Conservation (phyloP, 2,888 invertebrate genomes). For the Chironomus tentans region DNA sequence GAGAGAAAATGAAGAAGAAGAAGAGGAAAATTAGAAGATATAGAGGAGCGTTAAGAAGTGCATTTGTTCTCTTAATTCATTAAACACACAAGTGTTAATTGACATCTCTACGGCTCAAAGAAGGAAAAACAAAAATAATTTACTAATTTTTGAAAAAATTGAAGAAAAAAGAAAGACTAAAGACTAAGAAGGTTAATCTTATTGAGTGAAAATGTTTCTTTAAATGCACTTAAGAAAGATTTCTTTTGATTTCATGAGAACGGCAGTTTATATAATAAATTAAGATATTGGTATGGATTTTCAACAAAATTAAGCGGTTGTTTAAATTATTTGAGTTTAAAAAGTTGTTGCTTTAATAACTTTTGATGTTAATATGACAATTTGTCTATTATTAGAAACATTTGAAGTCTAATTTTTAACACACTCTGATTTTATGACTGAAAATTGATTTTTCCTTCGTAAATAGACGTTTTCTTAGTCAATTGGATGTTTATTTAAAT, state of each 20-base stretch:
- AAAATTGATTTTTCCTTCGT: no score
- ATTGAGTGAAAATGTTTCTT: neutral
- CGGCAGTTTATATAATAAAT: neutral
- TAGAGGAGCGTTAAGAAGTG: neutral
- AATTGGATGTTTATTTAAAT: no score
- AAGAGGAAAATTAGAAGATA: no score
- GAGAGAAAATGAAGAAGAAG: neutral
- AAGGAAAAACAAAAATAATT: neutral
- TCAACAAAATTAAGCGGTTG: neutral
- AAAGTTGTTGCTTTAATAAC: no score
- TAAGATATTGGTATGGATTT: neutral
- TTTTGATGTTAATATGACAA: no score
- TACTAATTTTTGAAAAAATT: neutral
- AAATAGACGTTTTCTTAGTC: no score
- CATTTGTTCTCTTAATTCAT: conserved; percentile 24
- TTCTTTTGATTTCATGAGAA: neutral
- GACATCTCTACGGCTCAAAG: conserved; percentile 10
- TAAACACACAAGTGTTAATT: conserved; percentile 25
- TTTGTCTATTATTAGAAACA: no score
- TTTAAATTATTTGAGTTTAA: neutral
- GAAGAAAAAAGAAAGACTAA: neutral
- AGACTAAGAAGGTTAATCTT: neutral
- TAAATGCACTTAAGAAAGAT: conserved; percentile 8
- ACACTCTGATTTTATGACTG: no score
- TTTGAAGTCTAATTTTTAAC: no score